Conservation (phyloP, 2,888 invertebrate genomes). For the Trissolcus japonicus region DNA sequence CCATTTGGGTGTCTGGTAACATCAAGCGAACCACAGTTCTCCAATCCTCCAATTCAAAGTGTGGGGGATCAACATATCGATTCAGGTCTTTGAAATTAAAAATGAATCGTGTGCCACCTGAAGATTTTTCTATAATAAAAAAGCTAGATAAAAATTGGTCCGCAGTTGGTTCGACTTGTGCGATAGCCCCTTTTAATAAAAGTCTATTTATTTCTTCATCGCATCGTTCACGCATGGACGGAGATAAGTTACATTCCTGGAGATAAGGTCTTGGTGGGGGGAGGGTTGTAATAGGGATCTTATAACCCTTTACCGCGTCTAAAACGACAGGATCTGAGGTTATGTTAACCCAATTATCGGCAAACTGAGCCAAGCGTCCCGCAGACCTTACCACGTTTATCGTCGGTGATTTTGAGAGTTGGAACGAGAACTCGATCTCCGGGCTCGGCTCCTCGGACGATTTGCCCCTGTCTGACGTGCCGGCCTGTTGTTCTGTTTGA, state of each 20-base stretch:
- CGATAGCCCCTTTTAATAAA: background rate
- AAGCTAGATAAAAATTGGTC: background rate
- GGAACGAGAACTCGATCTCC: conserved; percentile 5
- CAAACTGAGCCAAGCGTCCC: background rate
- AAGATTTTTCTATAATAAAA: background rate
- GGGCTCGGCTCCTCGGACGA: background rate
- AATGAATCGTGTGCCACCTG: background rate
- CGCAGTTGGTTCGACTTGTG: background rate
- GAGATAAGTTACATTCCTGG: background rate
- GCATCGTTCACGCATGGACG: background rate
- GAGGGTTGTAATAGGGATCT: background rate
- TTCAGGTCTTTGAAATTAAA: background rate
- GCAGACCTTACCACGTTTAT: background rate
- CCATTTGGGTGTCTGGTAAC: background rate
- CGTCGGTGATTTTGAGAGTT: background rate
- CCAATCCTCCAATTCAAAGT: conserved; percentile 4
- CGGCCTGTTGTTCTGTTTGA: background rate
- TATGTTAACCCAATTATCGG: conserved; percentile 2
- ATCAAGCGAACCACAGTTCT: background rate
- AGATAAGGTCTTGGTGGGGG: background rate
- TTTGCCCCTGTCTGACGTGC: background rate
- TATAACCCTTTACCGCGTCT: background rate
- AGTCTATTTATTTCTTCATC: background rate
- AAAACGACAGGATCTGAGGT: background rate
- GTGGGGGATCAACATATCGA: background rate